These are phyloP conservation scores for Orius laevigatus DNA, from an alignment of 1,140 invertebrate species.

Conservation along the genomic window DNA sequence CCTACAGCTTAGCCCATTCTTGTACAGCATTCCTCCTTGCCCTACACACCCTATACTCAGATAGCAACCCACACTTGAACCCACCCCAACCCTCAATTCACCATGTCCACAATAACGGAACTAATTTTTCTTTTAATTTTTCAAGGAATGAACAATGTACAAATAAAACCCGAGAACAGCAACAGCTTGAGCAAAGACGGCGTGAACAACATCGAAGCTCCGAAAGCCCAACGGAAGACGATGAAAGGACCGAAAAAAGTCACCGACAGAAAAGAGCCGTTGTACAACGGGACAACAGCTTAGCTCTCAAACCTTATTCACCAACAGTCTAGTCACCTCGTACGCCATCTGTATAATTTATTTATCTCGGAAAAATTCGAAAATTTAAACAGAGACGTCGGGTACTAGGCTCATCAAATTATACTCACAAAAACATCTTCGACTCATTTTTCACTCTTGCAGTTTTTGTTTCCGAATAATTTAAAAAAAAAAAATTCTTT, in stretches of 20 bases:
- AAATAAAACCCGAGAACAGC: slow-evolving; percentile 8
- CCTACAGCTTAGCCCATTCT: too few relatives aligned
- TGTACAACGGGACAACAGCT: slow-evolving; percentile 11
- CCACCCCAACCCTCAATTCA: neutral
- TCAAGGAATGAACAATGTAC: neutral
- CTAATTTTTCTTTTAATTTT: neutral
- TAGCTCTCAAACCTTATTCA: neutral
- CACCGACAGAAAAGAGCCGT: slow-evolving; percentile 9
- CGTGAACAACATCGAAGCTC: slow-evolving; percentile 9
- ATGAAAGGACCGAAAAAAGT: neutral
- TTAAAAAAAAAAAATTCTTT: too few relatives aligned
- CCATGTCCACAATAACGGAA: neutral
- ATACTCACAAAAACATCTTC: too few relatives aligned
- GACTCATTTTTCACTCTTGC: too few relatives aligned
- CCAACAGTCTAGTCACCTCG: too few relatives aligned
- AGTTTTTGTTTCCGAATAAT: too few relatives aligned
- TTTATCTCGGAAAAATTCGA: too few relatives aligned
- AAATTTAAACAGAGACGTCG: too few relatives aligned
- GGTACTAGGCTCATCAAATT: too few relatives aligned
- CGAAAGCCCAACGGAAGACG: slow-evolving; percentile 6
- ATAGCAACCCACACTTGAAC: neutral
- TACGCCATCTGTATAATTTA: too few relatives aligned
- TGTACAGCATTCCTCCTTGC: too few relatives aligned
- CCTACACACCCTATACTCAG: neutral
- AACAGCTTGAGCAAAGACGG: slow-evolving; percentile 11